phyloP scores from a whole-genome alignment of 2,797 vertebrate genomes.

The Periophthalmus magnuspinnatus region DNA sequence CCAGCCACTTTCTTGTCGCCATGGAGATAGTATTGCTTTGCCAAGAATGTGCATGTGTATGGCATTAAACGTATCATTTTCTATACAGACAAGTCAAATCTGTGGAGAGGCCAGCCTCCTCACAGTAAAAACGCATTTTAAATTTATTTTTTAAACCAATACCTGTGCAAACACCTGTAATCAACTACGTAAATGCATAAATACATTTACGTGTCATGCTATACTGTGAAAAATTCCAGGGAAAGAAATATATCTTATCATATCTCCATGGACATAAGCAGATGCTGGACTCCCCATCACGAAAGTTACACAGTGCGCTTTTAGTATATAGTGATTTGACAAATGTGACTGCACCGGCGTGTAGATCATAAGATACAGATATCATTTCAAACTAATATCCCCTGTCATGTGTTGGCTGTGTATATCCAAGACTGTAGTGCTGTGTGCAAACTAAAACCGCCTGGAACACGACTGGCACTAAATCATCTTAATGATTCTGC shows the following conservation, averaged over 20 bases:
- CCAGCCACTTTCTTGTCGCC: background rate
- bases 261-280: background rate
- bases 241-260: no score
- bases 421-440: conserved; percentile 47
- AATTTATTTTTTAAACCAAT: no score
- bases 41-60: background rate
- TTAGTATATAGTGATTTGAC: background rate
- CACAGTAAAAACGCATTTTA: background rate
- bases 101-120: background rate
- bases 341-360: conserved; percentile 11
- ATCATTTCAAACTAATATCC: conserved; percentile 53
- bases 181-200: background rate
- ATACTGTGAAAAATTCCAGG: background rate
- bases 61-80: background rate
- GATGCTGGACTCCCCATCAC: background rate
- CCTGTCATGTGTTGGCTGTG: conserved; percentile 42
- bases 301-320: background rate
- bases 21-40: background rate
- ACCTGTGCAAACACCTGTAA: no score
- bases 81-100: background rate
- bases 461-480: conserved; percentile 55
- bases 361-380: conserved; percentile 34
- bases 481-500: conserved; percentile 62
- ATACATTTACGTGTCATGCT: background rate
- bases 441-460: conserved; percentile 51